Evolutionary conservation across 2,888 invertebrate species (phyloP), one percentile per base, ranked within the genome.

Genomic region (Willowsia nigromaculata): DNA sequence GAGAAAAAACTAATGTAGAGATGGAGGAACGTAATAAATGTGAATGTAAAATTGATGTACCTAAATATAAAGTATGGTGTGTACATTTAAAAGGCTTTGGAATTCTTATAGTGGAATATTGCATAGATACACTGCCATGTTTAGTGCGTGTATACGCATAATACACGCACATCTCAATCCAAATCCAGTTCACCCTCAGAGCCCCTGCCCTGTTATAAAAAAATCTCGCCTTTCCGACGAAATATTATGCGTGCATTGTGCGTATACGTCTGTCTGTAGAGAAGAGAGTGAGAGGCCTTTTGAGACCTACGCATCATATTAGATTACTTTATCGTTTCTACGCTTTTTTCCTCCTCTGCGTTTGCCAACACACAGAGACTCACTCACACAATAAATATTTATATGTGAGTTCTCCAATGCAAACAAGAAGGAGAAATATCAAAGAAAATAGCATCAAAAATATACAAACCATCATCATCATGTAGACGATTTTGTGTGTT

Each of bases 121-220:
- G n/a, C n/a, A n/a, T n/a, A n/a, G n/a, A n/a, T n/a, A n/a, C n/a
- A n/a, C n/a, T n/a, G n/a, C n/a, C n/a, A 47, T 25, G 13, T 74
- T 9, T 74, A 22, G 53, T 50, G 30, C 9, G 1, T 76, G n/a
- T 80, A 83, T 22, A 78, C 78, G 53, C 53, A 81, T 62, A 81
- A 11, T 74, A n/a, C 33, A 82, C 74, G 82, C 81, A 87, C 43
- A 56, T 40, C 81, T 82, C 87, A 82, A 74, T 82, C 87, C 56
- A 82, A 87, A 87, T 87, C 81, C 81, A 86, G 86, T 86, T 86
- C 86, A 87, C 82, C 87, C 74, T 81, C 81, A 6, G 15, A 68
- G 86, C 56, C 87, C 87, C 87, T 74, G 74, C 82, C 87, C 87
- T 87, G 50, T 43, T 53, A 85, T n/a, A 71, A 74, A 86, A 71